A percentile compares a stretch with the other conserved stretches of the same genome.
Conservation (phyloP, 2,113 vertebrate species). For the Hipposideros armiger region DNA sequence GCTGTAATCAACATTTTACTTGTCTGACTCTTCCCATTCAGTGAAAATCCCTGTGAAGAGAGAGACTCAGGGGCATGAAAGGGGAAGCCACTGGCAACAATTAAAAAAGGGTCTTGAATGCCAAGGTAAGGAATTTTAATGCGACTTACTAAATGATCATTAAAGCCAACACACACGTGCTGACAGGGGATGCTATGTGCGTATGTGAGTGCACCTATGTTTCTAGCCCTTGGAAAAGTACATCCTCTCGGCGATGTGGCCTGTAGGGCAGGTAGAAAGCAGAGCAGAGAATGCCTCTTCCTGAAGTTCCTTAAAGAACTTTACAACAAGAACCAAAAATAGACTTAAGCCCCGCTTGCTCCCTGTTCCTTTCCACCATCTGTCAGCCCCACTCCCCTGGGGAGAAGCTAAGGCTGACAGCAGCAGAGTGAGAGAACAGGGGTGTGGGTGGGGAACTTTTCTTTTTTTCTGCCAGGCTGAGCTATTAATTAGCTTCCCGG, state of each 20-base stretch:
- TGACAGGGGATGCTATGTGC: not conserved
- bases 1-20: not conserved
- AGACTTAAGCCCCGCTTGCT: conserved; percentile 64
- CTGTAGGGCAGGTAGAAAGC: not conserved
- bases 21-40: not conserved
- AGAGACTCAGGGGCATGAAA: not conserved
- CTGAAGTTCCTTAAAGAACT: conserved; percentile 65
- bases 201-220: not conserved
- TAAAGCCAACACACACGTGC: not conserved
- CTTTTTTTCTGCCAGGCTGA: conserved; percentile 64
- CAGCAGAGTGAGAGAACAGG: conserved; percentile 51
- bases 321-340: conserved; percentile 72
- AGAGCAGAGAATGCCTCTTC: conserved; percentile 36
- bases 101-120: not conserved
- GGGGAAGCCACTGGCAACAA: not conserved
- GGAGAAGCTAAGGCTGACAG: conserved; percentile 71
- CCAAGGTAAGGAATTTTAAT: not conserved
- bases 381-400: conserved; percentile 73
- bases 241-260: not conserved
- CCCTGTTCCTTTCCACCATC: conserved; percentile 56
- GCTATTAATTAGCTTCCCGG: conserved; percentile 75
- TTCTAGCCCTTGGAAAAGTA: not conserved
- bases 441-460: conserved; percentile 55
- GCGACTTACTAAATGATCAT: not conserved
- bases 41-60: not conserved